Conservation (phyloP, 2,797 vertebrate species). For the Parotocinclus haroldoi region DNA sequence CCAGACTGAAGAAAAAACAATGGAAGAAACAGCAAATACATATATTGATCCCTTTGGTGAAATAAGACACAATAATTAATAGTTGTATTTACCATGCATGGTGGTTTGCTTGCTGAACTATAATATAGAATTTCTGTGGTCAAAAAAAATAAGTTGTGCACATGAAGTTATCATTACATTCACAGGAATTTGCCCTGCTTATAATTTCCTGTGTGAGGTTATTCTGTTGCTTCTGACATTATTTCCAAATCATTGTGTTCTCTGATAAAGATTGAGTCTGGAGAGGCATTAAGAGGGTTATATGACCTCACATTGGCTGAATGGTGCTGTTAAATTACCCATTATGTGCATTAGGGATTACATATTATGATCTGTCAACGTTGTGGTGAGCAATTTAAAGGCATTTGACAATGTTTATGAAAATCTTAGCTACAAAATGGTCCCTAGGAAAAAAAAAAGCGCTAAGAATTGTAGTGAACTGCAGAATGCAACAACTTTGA, state of each 20-base stretch:
- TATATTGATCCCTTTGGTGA: slow-evolving; percentile 47
- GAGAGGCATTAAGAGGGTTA: slow-evolving; percentile 60
- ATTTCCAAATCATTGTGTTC: slow-evolving; percentile 44
- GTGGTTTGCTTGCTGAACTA: not conserved
- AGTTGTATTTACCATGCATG: slow-evolving; percentile 58
- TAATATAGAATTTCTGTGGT: slow-evolving; percentile 42
- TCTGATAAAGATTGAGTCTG: slow-evolving; percentile 54
- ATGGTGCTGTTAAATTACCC: slow-evolving; percentile 56
- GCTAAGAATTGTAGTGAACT: not conserved
- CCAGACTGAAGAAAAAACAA: no score
- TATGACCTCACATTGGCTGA: slow-evolving; percentile 55
- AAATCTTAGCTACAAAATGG: slow-evolving; percentile 28
- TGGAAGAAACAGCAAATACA: slow-evolving; percentile 18
- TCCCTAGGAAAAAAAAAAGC: slow-evolving; percentile 19
- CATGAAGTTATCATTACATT: slow-evolving; percentile 66
- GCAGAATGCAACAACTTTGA: not conserved
- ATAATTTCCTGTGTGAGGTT: slow-evolving; percentile 50
- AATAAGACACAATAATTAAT: slow-evolving; percentile 62
- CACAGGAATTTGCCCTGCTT: slow-evolving; percentile 54
- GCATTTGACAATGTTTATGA: slow-evolving; percentile 40
- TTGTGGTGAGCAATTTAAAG: slow-evolving; percentile 49
- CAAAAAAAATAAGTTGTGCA: slow-evolving; percentile 59
- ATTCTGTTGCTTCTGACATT: slow-evolving; percentile 52
- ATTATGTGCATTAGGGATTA: slow-evolving; percentile 55
- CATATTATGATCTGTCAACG: slow-evolving; percentile 49